A percentile compares a stretch with the other conserved stretches of the same genome.
Conservation (phyloP, 2,888 invertebrate species). For the Pseudoips prasinana region DNA sequence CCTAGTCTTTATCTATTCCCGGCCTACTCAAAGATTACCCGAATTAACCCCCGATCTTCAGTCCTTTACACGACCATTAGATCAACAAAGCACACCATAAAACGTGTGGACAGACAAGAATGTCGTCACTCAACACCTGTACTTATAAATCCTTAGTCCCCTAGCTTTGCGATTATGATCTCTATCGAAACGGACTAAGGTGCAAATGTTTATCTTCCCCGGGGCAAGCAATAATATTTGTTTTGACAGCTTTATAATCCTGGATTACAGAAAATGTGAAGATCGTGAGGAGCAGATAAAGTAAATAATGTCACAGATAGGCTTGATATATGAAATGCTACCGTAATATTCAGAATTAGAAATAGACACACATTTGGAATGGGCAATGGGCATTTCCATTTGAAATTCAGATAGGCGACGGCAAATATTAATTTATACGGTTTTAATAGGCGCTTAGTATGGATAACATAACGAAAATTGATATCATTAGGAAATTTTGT, state of each 20-base stretch:
- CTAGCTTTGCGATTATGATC: slow-evolving; percentile 17
- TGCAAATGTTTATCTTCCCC: too few relatives aligned
- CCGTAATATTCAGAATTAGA: background rate
- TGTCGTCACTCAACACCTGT: slow-evolving; percentile 44
- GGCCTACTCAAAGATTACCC: too few relatives aligned
- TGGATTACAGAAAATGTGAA: slow-evolving; percentile 7
- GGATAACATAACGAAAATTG: too few relatives aligned
- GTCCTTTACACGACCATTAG: too few relatives aligned
- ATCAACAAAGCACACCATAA: too few relatives aligned
- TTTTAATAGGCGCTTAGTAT: too few relatives aligned
- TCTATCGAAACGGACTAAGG: slow-evolving; percentile 19
- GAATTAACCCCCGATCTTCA: too few relatives aligned
- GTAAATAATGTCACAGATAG: slow-evolving; percentile 13
- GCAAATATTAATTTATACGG: too few relatives aligned
- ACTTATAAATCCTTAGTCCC: slow-evolving; percentile 27
- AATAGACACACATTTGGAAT: background rate
- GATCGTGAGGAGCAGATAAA: slow-evolving; percentile 12
- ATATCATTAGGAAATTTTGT: too few relatives aligned
- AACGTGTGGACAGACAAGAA: slow-evolving; percentile 22
- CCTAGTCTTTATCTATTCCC: too few relatives aligned
- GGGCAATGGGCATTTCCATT: too few relatives aligned
- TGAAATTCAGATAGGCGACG: too few relatives aligned
- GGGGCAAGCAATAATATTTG: slow-evolving; percentile 8
- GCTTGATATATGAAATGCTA: background rate
- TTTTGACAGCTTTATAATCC: slow-evolving; percentile 26